Conservation (phyloP, 1,140 invertebrate species). For the Cecropterus lyciades region DNA sequence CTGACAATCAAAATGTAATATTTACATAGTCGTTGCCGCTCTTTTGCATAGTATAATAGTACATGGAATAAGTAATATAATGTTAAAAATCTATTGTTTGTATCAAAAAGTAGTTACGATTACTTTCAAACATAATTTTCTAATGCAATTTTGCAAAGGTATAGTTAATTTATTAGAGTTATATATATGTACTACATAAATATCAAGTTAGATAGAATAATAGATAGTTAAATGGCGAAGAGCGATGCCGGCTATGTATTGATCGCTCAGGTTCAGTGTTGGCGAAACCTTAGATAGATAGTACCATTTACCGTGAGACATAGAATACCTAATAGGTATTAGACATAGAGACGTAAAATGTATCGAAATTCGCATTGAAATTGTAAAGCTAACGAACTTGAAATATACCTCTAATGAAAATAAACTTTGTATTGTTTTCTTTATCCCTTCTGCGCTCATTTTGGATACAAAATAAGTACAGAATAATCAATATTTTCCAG, state of each 20-base stretch:
- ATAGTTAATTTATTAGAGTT: not conserved
- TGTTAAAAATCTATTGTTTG: not conserved
- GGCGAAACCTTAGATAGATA: not conserved
- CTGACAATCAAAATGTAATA: constrained; percentile 1
- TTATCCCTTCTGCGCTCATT: not conserved
- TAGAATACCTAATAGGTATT: constrained; percentile 24
- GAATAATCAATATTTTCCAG: too few species aligned
- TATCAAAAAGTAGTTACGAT: constrained; percentile 2
- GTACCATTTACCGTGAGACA: constrained; percentile 7
- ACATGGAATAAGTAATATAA: not conserved
- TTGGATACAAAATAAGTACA: too few species aligned
- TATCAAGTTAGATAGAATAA: not conserved
- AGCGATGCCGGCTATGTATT: constrained; percentile 3
- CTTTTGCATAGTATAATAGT: not conserved
- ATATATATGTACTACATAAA: not conserved
- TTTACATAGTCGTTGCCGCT: constrained; percentile 9
- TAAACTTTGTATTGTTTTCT: constrained; percentile 54
- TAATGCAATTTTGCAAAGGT: not conserved
- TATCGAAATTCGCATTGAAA: constrained; percentile 59
- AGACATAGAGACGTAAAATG: constrained; percentile 17
- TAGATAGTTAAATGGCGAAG: not conserved
- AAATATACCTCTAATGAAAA: constrained; percentile 71
- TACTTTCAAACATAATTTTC: too few species aligned
- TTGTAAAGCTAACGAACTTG: constrained; percentile 77
- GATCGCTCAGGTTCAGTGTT: not conserved